Base-by-base conservation (phyloP, 2,113 vertebrate genomes). In the Tragelaphus scriptus region DNA sequence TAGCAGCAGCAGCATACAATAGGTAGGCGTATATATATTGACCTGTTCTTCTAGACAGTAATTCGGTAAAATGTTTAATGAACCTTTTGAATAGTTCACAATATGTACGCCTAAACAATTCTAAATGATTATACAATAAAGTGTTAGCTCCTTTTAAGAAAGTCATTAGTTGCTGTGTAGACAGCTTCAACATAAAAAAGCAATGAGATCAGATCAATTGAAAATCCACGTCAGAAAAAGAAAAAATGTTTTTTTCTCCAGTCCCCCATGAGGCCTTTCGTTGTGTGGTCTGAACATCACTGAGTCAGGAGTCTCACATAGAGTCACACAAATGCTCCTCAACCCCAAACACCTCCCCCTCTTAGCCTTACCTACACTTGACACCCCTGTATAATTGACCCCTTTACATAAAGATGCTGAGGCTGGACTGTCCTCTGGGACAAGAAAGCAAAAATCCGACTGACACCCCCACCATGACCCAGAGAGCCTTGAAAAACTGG, bases 81-180 rank as follows among this genome's bases (percentile, higher is more conserved):
- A 90, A 23, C 7, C 53, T 86, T 97, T 75, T 88, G 61, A 91
- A 96, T 25, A 93, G 44, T 85, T 92, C n/a, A 30, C 92, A n/a
- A 82, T 12, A 93, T 36, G 3, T 32, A 65, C 56, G 13, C 56
- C 53, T 47, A 92, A 94, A 79, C 19, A 94, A 56, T 95, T 88
- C n/a, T 19, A 56, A 90, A 88, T 77, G 16, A 92, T 65, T 92
- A 87, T 79, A 36, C 3, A 81, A 6, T 77, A 77, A 88, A 94
- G 21, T n/a, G 5, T 93, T 91, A 86, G 81, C 6, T 91, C 44
- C 5, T 47, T 87, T 92, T 36, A 40, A 58, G 53, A 61, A 81
- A 51, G 71, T 49, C 25, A 53, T 63, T 85, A 47, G 47, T 49
- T 51, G n/a, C 61, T 68, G 12, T 91, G 40, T 49, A 95, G 55